A percentile compares a stretch with the other conserved stretches of the same genome.
phyloP scores from a whole-genome alignment of 37 sponge, comb jelly and placozoan genomes.

The Halichondria panicea region DNA sequence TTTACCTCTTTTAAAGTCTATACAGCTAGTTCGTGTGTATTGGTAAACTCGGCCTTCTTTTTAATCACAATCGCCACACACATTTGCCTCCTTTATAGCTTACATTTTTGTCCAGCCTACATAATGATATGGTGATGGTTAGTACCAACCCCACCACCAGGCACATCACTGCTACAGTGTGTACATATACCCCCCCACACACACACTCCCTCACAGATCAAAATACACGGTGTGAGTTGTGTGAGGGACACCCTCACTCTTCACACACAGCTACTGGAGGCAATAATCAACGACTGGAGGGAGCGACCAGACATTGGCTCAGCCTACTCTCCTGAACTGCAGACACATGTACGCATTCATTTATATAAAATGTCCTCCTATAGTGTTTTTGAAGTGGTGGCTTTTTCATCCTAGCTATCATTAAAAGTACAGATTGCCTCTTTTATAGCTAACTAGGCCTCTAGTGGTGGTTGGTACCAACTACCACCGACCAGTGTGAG shows the following conservation, averaged over 20 bases:
- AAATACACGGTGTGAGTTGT: neutral
- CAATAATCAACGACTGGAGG: conserved; percentile 31
- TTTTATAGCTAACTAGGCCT: neutral
- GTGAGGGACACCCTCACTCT: neutral
- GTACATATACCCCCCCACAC: neutral
- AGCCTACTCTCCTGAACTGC: conserved; percentile 14
- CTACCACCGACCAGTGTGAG: too few species aligned
- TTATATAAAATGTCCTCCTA: neutral
- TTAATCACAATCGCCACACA: too few species aligned
- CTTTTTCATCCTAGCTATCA: too few species aligned
- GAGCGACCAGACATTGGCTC: conserved; percentile 22
- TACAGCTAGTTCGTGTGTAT: too few species aligned
- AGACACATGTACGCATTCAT: conserved; percentile 34
- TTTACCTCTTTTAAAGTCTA: too few species aligned
- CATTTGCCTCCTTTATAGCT: too few species aligned
- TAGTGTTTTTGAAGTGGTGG: too few species aligned
- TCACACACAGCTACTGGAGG: conserved; percentile 37
- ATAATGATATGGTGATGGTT: too few species aligned
- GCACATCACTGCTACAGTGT: conserved; percentile 32
- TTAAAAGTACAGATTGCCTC: neutral
- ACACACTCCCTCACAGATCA: neutral
- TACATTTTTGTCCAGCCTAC: too few species aligned
- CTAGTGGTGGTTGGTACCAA: too few species aligned
- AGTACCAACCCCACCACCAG: too few species aligned
- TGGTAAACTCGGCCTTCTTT: too few species aligned